These are phyloP conservation scores for Pantelozetes paolii DNA, from an alignment of 2,888 invertebrate species.

Conservation along the genomic window DNA sequence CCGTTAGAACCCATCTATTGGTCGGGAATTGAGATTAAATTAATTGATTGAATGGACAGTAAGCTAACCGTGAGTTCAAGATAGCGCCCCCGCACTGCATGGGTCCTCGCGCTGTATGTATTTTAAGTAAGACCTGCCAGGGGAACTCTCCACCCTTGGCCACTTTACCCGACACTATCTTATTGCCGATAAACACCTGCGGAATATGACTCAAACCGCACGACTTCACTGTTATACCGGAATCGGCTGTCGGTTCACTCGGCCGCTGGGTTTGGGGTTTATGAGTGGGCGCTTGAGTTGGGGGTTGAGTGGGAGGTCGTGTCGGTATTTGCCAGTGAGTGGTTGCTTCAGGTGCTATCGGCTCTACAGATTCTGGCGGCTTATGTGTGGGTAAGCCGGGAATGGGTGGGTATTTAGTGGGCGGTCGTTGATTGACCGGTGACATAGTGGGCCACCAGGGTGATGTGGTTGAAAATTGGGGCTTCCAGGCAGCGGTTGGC, in stretches of 20 bases:
- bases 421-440: no score
- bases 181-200: background rate
- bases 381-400: background rate
- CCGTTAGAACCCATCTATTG: constrained; percentile 30
- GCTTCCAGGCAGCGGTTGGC: background rate
- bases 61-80: background rate
- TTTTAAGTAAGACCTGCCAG: constrained; percentile 34
- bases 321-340: background rate
- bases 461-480: background rate
- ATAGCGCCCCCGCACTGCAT: constrained; percentile 38
- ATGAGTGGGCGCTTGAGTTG: background rate
- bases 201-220: constrained; percentile 12
- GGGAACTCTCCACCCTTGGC: constrained; percentile 23
- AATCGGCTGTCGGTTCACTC: background rate
- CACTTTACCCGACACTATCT: background rate
- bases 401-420: background rate
- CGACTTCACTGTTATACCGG: background rate
- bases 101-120: background rate
- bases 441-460: background rate
- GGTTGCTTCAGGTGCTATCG: background rate
- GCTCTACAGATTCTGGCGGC: background rate
- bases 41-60: background rate
- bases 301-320: background rate
- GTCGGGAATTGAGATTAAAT: background rate
- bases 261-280: background rate